Conservation (phyloP, 2,113 vertebrate genomes). For the Nothobranchius furzeri region DNA sequence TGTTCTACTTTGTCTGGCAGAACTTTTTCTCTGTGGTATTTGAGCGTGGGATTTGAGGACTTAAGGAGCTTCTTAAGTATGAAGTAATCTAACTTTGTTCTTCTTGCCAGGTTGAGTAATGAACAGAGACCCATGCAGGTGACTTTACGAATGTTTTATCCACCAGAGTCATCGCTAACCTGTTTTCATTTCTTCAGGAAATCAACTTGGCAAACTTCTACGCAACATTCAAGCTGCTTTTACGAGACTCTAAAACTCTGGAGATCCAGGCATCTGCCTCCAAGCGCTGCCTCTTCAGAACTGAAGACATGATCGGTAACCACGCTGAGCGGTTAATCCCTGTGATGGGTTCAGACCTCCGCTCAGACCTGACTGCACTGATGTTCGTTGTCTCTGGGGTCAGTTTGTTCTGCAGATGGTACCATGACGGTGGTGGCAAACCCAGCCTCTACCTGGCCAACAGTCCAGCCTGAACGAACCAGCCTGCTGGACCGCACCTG, state of each 20-base stretch:
- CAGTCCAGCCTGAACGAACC: slow-evolving; percentile 49
- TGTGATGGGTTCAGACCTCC: no score
- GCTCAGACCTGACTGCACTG: not conserved
- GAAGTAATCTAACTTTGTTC: no score
- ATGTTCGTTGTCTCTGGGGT: not conserved
- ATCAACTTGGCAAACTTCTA: slow-evolving; percentile 61
- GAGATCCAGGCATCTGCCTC: slow-evolving; percentile 49
- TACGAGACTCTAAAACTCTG: slow-evolving; percentile 60
- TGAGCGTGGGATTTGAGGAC: no score
- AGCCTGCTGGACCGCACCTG: slow-evolving; percentile 68
- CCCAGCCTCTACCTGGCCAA: slow-evolving; percentile 54
- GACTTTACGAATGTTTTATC: no score
- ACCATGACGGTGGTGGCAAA: slow-evolving; percentile 60
- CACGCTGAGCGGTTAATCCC: not conserved
- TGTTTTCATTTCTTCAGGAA: slow-evolving; percentile 26
- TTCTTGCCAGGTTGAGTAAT: no score
- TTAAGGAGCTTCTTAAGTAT: no score
- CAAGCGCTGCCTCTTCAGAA: slow-evolving; percentile 65
- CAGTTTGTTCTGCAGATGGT: slow-evolving; percentile 77
- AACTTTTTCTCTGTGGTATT: no score
- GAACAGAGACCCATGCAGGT: no score
- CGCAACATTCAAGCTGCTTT: slow-evolving; percentile 52
- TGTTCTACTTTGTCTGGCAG: no score
- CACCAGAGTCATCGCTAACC: no score
- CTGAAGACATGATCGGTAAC: slow-evolving; percentile 62